Evolutionary conservation across 2,888 invertebrate species (phyloP).

Genomic region (Drosophila kanekoi): DNA sequence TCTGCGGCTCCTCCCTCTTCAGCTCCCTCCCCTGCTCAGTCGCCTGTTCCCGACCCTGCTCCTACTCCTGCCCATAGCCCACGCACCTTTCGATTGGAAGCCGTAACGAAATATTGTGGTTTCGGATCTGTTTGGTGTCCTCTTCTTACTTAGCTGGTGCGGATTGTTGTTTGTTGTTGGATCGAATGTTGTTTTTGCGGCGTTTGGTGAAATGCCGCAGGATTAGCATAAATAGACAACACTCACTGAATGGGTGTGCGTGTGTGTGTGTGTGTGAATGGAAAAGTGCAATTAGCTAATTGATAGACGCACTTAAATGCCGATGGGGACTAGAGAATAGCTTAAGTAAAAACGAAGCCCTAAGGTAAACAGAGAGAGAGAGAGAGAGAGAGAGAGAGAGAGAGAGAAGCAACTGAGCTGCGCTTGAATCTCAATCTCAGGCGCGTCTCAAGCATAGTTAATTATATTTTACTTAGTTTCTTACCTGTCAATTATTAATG

Average conservation of each 20-base stretch:
- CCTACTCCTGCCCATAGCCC: background rate
- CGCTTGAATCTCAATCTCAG: slow-evolving; percentile 44
- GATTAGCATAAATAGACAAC: slow-evolving; percentile 62
- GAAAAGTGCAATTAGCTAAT: slow-evolving; percentile 66
- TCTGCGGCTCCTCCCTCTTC: no score
- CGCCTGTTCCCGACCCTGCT: background rate
- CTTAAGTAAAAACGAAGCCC: background rate
- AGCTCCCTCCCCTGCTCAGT: no score
- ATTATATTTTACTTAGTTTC: slow-evolving; percentile 62
- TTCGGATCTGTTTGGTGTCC: slow-evolving; percentile 10
- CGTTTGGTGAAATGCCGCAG: slow-evolving; percentile 25
- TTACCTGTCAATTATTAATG: slow-evolving; percentile 70
- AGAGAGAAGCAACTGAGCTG: background rate
- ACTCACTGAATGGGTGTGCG: background rate
- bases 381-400: background rate
- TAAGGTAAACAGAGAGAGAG: background rate
- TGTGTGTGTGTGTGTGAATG: background rate
- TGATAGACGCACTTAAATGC: slow-evolving; percentile 51
- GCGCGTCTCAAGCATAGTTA: slow-evolving; percentile 42
- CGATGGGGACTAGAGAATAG: background rate
- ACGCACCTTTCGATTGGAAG: slow-evolving; percentile 16
- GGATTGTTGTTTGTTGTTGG: slow-evolving; percentile 4
- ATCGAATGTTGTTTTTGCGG: slow-evolving; percentile 16
- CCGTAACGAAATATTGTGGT: slow-evolving; percentile 42
- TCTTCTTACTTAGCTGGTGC: background rate